These are phyloP conservation scores for Stegodyphus dumicola DNA, from an alignment of 1,140 invertebrate genomes.

Conservation along the genomic window DNA sequence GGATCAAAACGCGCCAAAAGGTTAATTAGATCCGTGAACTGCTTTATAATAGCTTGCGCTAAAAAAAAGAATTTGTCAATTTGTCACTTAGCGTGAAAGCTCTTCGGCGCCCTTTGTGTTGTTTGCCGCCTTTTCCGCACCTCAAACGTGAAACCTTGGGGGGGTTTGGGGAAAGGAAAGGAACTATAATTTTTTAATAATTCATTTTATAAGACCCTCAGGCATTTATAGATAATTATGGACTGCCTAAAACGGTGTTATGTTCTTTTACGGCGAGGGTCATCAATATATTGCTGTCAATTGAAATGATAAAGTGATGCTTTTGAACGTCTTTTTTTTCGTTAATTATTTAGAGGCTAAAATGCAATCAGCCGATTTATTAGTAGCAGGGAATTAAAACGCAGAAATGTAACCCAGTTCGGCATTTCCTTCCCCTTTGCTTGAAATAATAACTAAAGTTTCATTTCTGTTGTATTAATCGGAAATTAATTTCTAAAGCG, in stretches of 20 bases:
- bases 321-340: background rate
- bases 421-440: no score
- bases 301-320: background rate
- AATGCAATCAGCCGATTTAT: no score
- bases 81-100: background rate
- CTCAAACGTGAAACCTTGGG: background rate
- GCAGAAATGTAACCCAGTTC: no score
- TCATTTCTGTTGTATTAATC: no score
- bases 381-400: no score
- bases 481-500: no score
- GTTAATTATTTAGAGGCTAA: background rate
- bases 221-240: background rate
- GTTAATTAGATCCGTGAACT: constrained; percentile 1
- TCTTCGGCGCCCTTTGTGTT: background rate
- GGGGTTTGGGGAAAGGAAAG: no score
- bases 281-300: constrained; percentile 2
- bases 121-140: background rate
- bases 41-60: background rate
- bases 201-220: background rate
- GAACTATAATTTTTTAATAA: background rate
- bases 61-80: background rate
- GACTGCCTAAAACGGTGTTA: background rate
- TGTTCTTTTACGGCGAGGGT: background rate
- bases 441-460: no score
- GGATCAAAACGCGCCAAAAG: background rate